Evolutionary conservation across 2,797 vertebrate species (phyloP).

Genomic region (Leuciscus waleckii): DNA sequence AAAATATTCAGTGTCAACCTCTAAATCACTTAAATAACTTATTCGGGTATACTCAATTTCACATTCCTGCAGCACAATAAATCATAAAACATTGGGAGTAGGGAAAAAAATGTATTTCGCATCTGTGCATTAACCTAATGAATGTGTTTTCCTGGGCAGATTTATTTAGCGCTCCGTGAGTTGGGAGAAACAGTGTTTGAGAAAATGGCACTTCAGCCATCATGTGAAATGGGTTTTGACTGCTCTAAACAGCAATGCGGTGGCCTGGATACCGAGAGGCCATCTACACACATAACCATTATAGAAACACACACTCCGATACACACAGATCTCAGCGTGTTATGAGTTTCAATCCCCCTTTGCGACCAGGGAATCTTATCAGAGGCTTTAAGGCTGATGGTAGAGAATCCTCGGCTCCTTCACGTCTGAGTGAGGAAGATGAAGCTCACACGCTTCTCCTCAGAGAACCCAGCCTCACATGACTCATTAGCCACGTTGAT

Average conservation of each 20-base stretch:
- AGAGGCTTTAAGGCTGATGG: conserved; percentile 66
- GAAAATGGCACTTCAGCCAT: conserved; percentile 56
- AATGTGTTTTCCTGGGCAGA: conserved; percentile 71
- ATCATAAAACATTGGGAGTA: conserved; percentile 72
- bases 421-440: conserved; percentile 43
- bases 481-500: background rate
- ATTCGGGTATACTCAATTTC: conserved; percentile 77
- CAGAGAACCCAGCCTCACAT: conserved; percentile 26
- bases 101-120: conserved; percentile 65
- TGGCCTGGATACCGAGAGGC: conserved; percentile 39
- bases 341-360: conserved; percentile 63
- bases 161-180: conserved; percentile 56
- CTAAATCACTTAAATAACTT: conserved; percentile 83
- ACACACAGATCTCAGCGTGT: conserved; percentile 52
- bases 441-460: conserved; percentile 56
- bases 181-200: conserved; percentile 59
- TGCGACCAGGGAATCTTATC: conserved; percentile 62
- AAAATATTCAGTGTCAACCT: conserved; percentile 75
- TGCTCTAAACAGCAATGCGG: conserved; percentile 57
- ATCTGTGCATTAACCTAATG: conserved; percentile 79
- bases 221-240: conserved; percentile 60
- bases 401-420: conserved; percentile 63
- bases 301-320: conserved; percentile 41
- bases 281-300: conserved; percentile 45
- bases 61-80: conserved; percentile 76